Conservation (phyloP, 2,888 invertebrate genomes). For the Drosophila yooni region DNA sequence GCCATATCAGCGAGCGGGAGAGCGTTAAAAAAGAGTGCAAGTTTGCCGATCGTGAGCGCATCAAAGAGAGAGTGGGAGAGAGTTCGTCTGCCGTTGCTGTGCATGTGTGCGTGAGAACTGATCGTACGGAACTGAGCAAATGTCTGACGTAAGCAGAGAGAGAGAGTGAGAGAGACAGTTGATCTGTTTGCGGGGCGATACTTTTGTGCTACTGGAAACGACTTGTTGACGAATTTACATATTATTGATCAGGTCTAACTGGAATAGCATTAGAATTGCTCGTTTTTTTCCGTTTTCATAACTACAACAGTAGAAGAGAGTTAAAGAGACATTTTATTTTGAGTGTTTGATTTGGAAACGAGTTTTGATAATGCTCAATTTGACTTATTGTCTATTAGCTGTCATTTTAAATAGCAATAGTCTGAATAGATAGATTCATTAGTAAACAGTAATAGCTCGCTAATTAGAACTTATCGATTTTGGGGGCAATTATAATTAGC, state of each 20-base stretch:
- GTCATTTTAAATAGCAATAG: not conserved
- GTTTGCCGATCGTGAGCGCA: constrained; percentile 6
- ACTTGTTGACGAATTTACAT: constrained; percentile 19
- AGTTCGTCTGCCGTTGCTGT: constrained; percentile 17
- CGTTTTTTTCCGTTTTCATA: not conserved
- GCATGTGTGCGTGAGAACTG: constrained; percentile 16
- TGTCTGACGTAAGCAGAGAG: constrained; percentile 71
- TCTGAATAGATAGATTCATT: not conserved
- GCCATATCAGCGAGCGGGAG: constrained; percentile 50
- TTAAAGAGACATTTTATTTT: not conserved
- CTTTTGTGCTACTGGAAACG: constrained; percentile 8
- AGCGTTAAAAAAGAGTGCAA: constrained; percentile 33
- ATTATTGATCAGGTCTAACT: constrained; percentile 36
- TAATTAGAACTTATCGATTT: not conserved
- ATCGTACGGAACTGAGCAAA: constrained; percentile 37
- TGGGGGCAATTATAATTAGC: not conserved
- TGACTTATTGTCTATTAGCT: not conserved
- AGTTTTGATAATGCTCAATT: constrained; percentile 5
- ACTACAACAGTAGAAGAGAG: not conserved
- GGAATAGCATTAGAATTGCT: constrained; percentile 3
- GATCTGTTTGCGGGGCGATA: constrained; percentile 21
- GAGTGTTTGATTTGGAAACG: constrained; percentile 6
- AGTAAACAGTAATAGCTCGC: not conserved
- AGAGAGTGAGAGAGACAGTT: constrained; percentile 9
- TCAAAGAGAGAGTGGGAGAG: constrained; percentile 4